Conservation (phyloP, 2,113 vertebrate genomes). For the Heterocephalus glaber region DNA sequence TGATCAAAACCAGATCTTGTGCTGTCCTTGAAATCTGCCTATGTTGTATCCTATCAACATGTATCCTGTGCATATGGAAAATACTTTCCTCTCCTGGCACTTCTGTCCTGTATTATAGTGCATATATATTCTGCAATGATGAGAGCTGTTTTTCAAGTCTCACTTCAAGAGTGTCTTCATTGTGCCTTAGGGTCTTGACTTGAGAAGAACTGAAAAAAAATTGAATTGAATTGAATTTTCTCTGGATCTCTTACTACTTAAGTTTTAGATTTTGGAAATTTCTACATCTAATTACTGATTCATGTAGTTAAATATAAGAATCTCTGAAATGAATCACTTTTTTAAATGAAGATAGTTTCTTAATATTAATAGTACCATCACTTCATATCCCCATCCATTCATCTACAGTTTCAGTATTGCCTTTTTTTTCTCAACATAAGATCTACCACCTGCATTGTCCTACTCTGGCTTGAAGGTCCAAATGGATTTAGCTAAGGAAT, state of each 20-base stretch:
- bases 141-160: neutral
- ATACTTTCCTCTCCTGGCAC: neutral
- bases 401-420: neutral
- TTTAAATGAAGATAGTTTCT: neutral
- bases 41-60: neutral
- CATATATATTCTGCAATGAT: neutral
- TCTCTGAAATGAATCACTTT: constrained; percentile 1
- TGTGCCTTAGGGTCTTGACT: neutral
- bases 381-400: neutral
- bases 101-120: neutral
- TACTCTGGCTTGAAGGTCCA: neutral
- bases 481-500: neutral
- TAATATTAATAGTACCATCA: neutral
- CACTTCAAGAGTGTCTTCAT: neutral
- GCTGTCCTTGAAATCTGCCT: neutral
- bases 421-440: neutral
- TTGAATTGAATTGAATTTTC: neutral
- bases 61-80: neutral
- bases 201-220: neutral
- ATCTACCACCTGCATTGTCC: neutral
- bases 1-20: neutral
- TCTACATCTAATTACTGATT: neutral
- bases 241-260: neutral
- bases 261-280: constrained; percentile 31
- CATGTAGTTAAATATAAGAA: neutral